Conservation (phyloP, 2,113 vertebrate species). For the Myrmecobius fasciatus region DNA sequence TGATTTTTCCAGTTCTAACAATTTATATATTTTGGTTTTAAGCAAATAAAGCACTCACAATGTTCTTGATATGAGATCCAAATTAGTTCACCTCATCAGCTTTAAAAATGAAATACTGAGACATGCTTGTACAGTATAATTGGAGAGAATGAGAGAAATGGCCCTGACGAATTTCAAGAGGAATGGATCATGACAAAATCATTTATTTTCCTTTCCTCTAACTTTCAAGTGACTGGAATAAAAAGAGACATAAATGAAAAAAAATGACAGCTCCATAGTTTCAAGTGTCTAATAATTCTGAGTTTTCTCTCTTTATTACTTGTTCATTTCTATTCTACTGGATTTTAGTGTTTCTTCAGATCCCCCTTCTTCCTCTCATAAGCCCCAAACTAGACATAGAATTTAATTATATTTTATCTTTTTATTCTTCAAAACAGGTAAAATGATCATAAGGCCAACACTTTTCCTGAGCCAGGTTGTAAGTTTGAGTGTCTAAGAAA, state of each 20-base stretch:
- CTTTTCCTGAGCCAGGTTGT: neutral
- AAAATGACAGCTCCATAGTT: neutral
- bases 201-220: neutral
- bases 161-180: neutral
- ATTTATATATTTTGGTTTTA: neutral
- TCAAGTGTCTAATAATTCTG: neutral
- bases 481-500: neutral
- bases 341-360: neutral
- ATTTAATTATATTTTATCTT: neutral
- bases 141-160: neutral
- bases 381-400: neutral
- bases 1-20: neutral
- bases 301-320: neutral
- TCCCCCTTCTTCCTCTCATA: neutral
- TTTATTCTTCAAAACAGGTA: neutral
- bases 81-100: neutral
- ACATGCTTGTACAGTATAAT: neutral
- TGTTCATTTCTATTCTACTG: neutral
- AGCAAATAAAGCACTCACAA: neutral
- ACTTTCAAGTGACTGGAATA: neutral
- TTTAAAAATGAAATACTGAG: neutral
- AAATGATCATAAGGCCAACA: neutral
- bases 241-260: conserved; percentile 18
- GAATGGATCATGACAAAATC: neutral
- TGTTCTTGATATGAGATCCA: neutral